Conservation (phyloP, 2,797 vertebrate genomes). For the Acanthornis magna region DNA sequence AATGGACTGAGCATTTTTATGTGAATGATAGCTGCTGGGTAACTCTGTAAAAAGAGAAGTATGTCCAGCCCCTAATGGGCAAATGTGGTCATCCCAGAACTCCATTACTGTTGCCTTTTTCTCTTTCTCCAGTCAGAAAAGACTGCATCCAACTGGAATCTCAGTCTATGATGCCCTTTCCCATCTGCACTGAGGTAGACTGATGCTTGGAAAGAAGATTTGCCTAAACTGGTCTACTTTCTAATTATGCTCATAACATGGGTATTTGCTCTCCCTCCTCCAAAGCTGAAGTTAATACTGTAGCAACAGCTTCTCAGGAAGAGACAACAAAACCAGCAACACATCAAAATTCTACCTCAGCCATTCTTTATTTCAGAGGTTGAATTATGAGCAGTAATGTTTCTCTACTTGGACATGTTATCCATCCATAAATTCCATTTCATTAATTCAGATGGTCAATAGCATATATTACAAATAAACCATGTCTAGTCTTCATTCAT, state of each 20-base stretch:
- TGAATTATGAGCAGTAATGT: not conserved
- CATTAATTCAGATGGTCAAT: not conserved
- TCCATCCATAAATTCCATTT: not conserved
- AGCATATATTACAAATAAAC: not conserved
- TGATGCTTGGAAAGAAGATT: not conserved
- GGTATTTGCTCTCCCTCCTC: not conserved
- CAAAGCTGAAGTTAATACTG: not conserved
- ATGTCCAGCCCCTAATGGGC: not conserved
- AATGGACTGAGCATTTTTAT: constrained; percentile 34
- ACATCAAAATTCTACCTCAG: not conserved
- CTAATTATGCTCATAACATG: not conserved
- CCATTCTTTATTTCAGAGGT: not conserved
- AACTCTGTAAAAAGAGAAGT: constrained; percentile 21
- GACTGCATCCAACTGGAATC: not conserved
- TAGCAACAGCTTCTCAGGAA: not conserved
- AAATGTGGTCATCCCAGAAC: not conserved
- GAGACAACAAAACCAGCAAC: not conserved
- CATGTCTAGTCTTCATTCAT: not conserved
- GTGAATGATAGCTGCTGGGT: constrained; percentile 4
- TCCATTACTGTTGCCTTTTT: not conserved
- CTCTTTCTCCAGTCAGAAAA: not conserved
- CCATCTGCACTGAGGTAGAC: not conserved
- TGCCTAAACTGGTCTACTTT: not conserved
- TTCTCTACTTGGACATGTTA: not conserved
- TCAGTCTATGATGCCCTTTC: not conserved